Percentiles rank a stretch among this genome's conserved stretches.
Conservation (phyloP, 1,140 invertebrate genomes). For the Mylabris phalerata region DNA sequence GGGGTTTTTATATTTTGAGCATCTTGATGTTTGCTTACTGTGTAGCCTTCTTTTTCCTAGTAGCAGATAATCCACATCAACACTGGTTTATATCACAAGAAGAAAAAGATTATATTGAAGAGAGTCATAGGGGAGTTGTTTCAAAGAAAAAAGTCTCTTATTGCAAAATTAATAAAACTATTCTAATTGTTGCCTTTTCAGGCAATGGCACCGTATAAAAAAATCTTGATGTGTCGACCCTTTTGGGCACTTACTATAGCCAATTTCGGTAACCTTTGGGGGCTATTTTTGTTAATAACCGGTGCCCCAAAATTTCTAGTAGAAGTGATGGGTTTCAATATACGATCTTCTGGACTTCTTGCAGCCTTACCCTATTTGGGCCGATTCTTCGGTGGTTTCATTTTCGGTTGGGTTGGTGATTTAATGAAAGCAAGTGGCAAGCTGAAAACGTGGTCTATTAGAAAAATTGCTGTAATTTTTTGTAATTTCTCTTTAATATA, state of each 20-base stretch:
- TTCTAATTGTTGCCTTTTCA: not conserved
- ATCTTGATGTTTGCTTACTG: slow-evolving; percentile 56
- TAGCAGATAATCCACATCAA: slow-evolving; percentile 42
- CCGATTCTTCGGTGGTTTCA: slow-evolving; percentile 54
- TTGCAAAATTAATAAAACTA: too few species aligned
- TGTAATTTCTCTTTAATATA: slow-evolving; percentile 53
- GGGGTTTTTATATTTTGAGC: slow-evolving; percentile 66
- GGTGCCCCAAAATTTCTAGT: slow-evolving; percentile 76
- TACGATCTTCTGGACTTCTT: slow-evolving; percentile 64
- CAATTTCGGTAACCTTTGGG: slow-evolving; percentile 71
- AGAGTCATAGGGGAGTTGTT: not conserved
- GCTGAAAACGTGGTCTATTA: slow-evolving; percentile 45
- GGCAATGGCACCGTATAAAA: not conserved
- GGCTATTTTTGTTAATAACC: slow-evolving; percentile 76
- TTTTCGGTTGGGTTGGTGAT: slow-evolving; percentile 63
- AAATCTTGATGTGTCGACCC: slow-evolving; percentile 48
- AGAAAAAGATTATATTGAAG: slow-evolving; percentile 2
- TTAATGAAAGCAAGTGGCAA: slow-evolving; percentile 42
- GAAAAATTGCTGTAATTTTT: slow-evolving; percentile 65
- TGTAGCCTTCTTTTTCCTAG: slow-evolving; percentile 56
- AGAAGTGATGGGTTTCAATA: slow-evolving; percentile 74
- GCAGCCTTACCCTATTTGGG: slow-evolving; percentile 66
- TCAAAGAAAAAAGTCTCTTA: not conserved
- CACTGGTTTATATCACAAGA: not conserved
- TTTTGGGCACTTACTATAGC: slow-evolving; percentile 59